Base-by-base conservation (phyloP, 2,797 vertebrate genomes). In the Rhincodon typus region DNA sequence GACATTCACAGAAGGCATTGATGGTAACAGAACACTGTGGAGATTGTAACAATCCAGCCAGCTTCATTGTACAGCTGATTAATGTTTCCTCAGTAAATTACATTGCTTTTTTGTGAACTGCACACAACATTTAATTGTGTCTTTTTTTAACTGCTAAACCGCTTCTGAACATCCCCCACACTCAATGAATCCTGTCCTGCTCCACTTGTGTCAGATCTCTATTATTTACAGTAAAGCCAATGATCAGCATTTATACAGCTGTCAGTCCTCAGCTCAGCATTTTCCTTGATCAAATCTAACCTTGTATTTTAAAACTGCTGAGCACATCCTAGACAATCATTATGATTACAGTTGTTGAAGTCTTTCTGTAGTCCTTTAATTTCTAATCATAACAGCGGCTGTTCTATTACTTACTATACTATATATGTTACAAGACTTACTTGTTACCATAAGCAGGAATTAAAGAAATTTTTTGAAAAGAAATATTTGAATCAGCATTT, bases 61-160 rank as follows among this genome's bases (percentile, higher is more conserved):
- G 94, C 42, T 74, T 66, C 70, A 53, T 95, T 77, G 34, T 69
- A 13, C 62, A 25, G 19, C 62, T 67, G 94, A 94, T 72, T 94
- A 46, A 94, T 74, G 94, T 13, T 30, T 74, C 42, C 34, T 74
- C 42, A 74, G 70, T 95, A 53, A 95, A 95, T 77, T 95, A 95
- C 27, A 74, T 46, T 10, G 70, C 46, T 74, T 77, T 94, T 95
- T 95, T 30, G 34, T 70, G 69, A 46, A 77, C 30, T n/a, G 25
- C 46, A 57, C 46, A 77, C 53, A 74, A 77, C n/a, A 95, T 95
- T 66, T 66, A 50, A 95, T 95, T 30, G 70, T 50, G 53, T 84
- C 82, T 25, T 53, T 50, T 53, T 95, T 77, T 57, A n/a, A 94
- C 93, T 74, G 69, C 25, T 57, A 50, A 95, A 95, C 50, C 21